Conservation (phyloP, 2,888 invertebrate genomes). For the Dione vanillae region DNA sequence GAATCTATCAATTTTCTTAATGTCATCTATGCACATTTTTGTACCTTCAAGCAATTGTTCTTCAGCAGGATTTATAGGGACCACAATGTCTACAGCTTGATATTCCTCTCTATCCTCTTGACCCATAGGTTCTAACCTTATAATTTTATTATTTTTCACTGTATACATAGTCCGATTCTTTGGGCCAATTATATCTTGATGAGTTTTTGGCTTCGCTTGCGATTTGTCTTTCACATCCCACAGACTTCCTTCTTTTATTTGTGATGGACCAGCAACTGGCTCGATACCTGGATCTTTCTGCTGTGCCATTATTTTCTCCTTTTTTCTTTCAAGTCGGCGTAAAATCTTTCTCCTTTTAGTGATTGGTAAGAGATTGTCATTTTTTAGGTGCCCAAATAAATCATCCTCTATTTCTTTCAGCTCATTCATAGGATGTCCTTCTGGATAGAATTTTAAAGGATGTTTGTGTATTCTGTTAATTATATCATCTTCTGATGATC, state of each 20-base stretch:
- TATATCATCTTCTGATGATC: slow-evolving; percentile 51
- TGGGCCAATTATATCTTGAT: slow-evolving; percentile 58
- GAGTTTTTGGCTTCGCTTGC: slow-evolving; percentile 45
- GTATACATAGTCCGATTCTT: slow-evolving; percentile 77
- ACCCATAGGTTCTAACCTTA: slow-evolving; percentile 66
- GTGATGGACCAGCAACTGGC: slow-evolving; percentile 46
- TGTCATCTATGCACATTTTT: slow-evolving; percentile 80
- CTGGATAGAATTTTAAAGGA: slow-evolving; percentile 62
- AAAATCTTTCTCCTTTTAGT: slow-evolving; percentile 77
- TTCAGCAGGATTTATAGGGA: slow-evolving; percentile 69
- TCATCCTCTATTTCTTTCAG: slow-evolving; percentile 78
- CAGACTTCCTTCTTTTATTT: slow-evolving; percentile 60
- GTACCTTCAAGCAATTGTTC: slow-evolving; percentile 73
- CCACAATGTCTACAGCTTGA: slow-evolving; percentile 66
- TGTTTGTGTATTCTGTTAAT: slow-evolving; percentile 53
- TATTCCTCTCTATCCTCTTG: slow-evolving; percentile 54
- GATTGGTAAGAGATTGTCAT: slow-evolving; percentile 66
- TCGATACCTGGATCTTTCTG: slow-evolving; percentile 55
- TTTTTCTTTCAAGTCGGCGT: slow-evolving; percentile 74
- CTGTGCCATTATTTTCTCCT: slow-evolving; percentile 60
- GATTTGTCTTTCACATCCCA: slow-evolving; percentile 74
- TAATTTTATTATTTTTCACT: slow-evolving; percentile 78
- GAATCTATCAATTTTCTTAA: slow-evolving; percentile 80
- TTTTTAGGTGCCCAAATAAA: slow-evolving; percentile 74
- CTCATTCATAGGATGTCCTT: slow-evolving; percentile 82